Evolutionary conservation across 2,113 vertebrate species (phyloP).

Genomic region (Delphinus delphis): DNA sequence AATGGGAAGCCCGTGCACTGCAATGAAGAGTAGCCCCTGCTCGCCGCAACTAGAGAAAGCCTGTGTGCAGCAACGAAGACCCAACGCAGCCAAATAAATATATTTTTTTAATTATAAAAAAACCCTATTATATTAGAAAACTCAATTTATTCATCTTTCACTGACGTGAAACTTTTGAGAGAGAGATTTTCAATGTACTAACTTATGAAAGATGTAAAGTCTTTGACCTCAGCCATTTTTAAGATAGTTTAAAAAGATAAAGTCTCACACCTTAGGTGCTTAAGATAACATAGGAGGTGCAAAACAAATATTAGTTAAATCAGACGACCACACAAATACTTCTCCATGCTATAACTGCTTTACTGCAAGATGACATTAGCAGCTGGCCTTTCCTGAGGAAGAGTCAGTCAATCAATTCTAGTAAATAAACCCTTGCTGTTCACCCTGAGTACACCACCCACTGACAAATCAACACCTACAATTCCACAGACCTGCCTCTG

Average conservation of each 20-base stretch:
- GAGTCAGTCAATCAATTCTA: background rate
- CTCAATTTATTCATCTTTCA: background rate
- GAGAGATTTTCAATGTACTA: slow-evolving; percentile 1
- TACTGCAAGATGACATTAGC: background rate
- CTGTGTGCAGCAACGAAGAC: no score
- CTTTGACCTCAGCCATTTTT: background rate
- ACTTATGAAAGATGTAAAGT: slow-evolving; percentile 10
- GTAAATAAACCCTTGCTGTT: background rate
- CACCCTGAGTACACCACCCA: background rate
- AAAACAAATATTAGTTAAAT: slow-evolving; percentile 21
- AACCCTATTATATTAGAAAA: slow-evolving; percentile 1
- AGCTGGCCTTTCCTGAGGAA: background rate
- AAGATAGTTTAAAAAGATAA: slow-evolving; percentile 6
- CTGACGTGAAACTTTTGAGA: slow-evolving; percentile 10
- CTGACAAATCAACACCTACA: background rate
- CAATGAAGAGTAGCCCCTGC: no score
- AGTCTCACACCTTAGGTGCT: background rate
- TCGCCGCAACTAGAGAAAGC: no score
- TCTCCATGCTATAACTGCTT: background rate
- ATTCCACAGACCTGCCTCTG: background rate
- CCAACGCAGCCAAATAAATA: no score
- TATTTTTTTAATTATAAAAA: background rate
- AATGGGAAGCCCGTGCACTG: no score
- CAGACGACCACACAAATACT: background rate
- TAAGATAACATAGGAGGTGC: background rate